Conservation (phyloP, 2,113 vertebrate species). For the Pluvialis apricaria region DNA sequence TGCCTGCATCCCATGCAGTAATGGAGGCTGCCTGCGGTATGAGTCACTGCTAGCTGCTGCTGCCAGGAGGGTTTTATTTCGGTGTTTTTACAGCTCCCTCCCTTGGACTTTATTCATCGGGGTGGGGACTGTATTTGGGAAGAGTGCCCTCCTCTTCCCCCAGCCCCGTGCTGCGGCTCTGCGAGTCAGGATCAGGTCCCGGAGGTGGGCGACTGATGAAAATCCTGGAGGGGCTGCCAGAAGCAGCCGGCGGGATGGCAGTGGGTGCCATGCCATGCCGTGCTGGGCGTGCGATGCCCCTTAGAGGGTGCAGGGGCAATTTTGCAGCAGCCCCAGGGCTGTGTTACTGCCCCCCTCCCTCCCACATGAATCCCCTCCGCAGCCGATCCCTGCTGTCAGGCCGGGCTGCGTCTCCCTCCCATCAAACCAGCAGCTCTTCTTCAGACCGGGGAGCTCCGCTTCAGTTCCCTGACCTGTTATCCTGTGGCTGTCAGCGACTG, state of each 20-base stretch:
- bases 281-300: accelerated
- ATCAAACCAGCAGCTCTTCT: background rate
- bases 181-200: background rate
- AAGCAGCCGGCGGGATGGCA: accelerated
- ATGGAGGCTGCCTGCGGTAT: background rate
- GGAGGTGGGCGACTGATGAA: accelerated
- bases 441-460: background rate
- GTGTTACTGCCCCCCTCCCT: background rate
- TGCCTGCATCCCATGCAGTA: background rate
- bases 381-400: background rate
- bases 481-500: slow-evolving; percentile 43
- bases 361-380: background rate
- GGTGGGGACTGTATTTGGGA: background rate
- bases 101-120: slow-evolving; percentile 4
- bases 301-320: background rate
- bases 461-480: slow-evolving; percentile 26
- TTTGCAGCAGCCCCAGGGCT: background rate
- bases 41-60: slow-evolving; percentile 29
- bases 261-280: accelerated
- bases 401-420: background rate
- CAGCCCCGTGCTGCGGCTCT: background rate
- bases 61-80: slow-evolving; percentile 20
- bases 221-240: background rate
- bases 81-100: background rate
- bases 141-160: background rate